These are phyloP conservation scores for Mandrillus leucophaeus DNA, from an alignment of 2,113 vertebrate species.

Conservation along the genomic window DNA sequence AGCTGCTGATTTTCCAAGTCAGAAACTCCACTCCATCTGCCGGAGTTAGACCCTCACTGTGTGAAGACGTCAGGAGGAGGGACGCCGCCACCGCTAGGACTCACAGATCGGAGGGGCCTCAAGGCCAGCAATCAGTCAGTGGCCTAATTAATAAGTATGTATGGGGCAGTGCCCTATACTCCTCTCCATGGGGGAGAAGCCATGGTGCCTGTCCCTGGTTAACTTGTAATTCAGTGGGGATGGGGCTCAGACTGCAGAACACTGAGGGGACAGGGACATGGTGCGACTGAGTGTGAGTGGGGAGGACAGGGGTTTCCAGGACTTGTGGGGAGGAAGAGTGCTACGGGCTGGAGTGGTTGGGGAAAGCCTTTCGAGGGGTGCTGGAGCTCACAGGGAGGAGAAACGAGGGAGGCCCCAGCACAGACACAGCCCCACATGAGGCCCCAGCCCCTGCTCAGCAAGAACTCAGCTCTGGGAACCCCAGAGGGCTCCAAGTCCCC, in stretches of 20 bases:
- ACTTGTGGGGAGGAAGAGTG: not conserved
- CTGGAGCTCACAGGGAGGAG: not conserved
- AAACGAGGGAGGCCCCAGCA: not conserved
- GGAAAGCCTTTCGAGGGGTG: not conserved
- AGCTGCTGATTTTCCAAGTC: conserved; percentile 77
- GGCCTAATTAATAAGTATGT: conserved; percentile 65
- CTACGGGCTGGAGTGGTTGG: not conserved
- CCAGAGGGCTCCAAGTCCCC: not conserved
- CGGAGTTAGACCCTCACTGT: conserved; percentile 64
- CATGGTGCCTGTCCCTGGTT: not conserved
- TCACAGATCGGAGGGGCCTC: not conserved
- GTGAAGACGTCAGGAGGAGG: conserved; percentile 47
- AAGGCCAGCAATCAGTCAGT: conserved; percentile 55
- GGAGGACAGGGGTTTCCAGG: conserved; percentile 8
- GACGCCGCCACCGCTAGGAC: not conserved
- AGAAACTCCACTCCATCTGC: conserved; percentile 78
- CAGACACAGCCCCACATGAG: not conserved
- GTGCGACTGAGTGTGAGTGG: not conserved
- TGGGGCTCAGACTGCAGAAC: not conserved
- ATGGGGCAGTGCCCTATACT: conserved; percentile 14
- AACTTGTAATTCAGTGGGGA: conserved; percentile 2
- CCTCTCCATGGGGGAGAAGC: conserved; percentile 18
- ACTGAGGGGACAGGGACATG: not conserved
- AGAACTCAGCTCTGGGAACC: not conserved
- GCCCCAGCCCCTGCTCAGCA: not conserved